These are phyloP conservation scores for Aptenodytes forsteri DNA, from an alignment of 2,113 vertebrate species.

Conservation along the genomic window DNA sequence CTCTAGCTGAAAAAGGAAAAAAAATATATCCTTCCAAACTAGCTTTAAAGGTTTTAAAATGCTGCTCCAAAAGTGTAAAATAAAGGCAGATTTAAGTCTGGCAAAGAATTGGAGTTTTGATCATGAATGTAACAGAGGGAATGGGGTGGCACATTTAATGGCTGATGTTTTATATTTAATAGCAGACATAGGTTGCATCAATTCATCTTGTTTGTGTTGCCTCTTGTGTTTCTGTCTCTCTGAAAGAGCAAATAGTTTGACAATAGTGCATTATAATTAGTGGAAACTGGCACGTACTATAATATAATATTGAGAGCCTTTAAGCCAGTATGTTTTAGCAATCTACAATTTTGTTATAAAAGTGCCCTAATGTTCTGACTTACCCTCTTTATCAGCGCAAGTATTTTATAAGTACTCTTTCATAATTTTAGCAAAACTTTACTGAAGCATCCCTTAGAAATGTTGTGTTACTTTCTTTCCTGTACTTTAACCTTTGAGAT, in stretches of 20 bases:
- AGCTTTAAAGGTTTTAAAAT: not conserved
- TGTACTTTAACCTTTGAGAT: not conserved
- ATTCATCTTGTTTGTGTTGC: not conserved
- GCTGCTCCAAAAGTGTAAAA: slow-evolving; percentile 3
- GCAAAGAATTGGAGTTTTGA: not conserved
- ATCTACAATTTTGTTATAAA: not conserved
- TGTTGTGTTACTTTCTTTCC: not conserved
- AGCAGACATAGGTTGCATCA: not conserved
- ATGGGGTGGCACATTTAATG: not conserved
- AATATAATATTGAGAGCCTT: not conserved
- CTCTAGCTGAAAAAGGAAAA: not conserved
- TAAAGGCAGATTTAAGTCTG: not conserved
- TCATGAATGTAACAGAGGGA: slow-evolving; percentile 32
- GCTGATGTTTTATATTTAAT: slow-evolving; percentile 5
- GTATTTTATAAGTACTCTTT: not conserved
- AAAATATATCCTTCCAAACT: not conserved
- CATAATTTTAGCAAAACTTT: not conserved
- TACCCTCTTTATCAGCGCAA: slow-evolving; percentile 14
- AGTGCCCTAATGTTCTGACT: not conserved
- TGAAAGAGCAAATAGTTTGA: slow-evolving; percentile 1
- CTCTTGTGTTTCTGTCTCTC: slow-evolving; percentile 19
- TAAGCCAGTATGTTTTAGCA: slow-evolving; percentile 16
- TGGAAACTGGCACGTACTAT: not conserved
- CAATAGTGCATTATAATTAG: not conserved
- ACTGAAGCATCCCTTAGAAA: slow-evolving; percentile 3